phyloP scores from a whole-genome alignment of 2,113 vertebrate species.

The Motacilla tschutschensis region DNA sequence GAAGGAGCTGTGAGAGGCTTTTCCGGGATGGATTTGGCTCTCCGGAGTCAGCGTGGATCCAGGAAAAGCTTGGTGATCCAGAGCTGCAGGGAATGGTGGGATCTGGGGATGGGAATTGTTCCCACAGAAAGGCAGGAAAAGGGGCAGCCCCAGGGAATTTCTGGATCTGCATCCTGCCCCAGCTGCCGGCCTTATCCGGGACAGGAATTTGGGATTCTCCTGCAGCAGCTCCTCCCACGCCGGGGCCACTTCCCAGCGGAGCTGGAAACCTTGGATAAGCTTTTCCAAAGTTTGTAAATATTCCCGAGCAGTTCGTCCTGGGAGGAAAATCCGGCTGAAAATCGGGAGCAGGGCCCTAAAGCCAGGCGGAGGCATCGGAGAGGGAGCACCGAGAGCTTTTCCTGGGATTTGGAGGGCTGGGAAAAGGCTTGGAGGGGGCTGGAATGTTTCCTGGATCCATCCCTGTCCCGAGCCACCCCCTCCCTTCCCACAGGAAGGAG shows the following conservation, averaged over 20 bases:
- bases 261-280: background rate
- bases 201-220: background rate
- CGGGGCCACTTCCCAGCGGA: fast-evolving
- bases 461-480: background rate
- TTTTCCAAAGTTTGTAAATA: background rate
- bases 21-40: background rate
- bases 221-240: background rate
- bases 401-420: background rate
- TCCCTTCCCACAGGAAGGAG: background rate
- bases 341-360: too few relatives aligned
- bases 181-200: background rate
- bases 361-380: too few relatives aligned
- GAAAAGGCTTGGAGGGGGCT: background rate
- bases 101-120: background rate
- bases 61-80: fast-evolving
- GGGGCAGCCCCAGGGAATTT: background rate
- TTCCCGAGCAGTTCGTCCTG: background rate
- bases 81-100: fast-evolving
- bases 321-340: background rate
- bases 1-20: background rate
- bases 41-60: fast-evolving
- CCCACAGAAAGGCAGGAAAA: background rate
- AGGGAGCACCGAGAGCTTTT: background rate
- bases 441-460: background rate
- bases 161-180: background rate